These are phyloP conservation scores for Chaetops frenatus DNA, from an alignment of 2,113 vertebrate genomes.

Conservation along the genomic window DNA sequence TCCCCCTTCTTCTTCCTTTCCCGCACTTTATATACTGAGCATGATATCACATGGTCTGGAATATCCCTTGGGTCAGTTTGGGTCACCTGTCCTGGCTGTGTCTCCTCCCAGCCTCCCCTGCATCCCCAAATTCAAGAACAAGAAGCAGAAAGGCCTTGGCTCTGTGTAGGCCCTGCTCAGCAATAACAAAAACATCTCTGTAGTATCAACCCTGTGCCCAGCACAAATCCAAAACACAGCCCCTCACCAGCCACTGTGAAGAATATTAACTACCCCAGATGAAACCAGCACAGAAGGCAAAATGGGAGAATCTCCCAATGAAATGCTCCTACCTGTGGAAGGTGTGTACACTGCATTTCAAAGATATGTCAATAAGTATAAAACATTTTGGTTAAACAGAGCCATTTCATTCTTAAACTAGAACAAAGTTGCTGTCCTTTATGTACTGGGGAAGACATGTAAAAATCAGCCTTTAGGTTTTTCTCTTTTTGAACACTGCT, in stretches of 20 bases:
- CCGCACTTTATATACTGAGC: not conserved
- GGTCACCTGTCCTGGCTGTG: not conserved
- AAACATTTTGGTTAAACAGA: not conserved
- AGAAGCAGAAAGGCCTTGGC: not conserved
- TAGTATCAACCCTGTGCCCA: not conserved
- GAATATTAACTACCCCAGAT: not conserved
- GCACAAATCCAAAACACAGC: not conserved
- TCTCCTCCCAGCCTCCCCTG: not conserved
- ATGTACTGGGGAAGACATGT: not conserved
- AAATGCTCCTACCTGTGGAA: not conserved
- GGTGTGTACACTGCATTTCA: not conserved
- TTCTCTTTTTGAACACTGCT: not conserved
- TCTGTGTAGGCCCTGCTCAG: not conserved
- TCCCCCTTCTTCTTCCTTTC: not conserved
- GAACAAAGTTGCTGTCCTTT: not conserved
- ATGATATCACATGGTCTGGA: not conserved
- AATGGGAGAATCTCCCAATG: not conserved
- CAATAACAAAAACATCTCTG: not conserved
- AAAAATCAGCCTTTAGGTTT: not conserved
- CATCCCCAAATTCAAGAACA: rapidly evolving
- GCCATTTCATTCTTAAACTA: not conserved
- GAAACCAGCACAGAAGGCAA: not conserved
- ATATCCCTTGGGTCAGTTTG: not conserved
- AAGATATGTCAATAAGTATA: not conserved
- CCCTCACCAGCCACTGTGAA: not conserved